Base-by-base conservation (phyloP, 2,797 vertebrate genomes). In the Malacoctenus gilli region DNA sequence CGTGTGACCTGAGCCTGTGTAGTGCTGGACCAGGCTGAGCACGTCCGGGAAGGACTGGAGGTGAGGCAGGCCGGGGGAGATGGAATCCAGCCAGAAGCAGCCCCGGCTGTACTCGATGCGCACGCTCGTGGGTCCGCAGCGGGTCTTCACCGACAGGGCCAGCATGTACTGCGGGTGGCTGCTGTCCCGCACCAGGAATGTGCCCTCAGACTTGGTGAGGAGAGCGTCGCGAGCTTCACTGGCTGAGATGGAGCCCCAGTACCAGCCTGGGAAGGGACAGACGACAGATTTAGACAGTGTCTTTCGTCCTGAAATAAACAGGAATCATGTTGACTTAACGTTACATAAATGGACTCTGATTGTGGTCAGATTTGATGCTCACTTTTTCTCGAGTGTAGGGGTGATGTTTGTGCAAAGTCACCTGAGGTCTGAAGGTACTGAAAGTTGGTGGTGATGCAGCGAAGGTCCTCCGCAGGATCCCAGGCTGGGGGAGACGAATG, bases 151-250 rank as follows among this genome's bases (percentile, higher is more conserved):
- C 0, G 97, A 99, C 52, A 99, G 90, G 0, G 95, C 95, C 82
- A 98, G 93, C 79, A 97, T 91, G 83, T 95, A 97, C 76, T 92
- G 94, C 54, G 95, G 95, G 53, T 98, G 96, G 37, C 94, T 96
- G 89, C 96, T 98, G 89, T 99, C 95, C 35, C 96, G 90, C 18
- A 98, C 90, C 22, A 98, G 91, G 87, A 99, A 99, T 0, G 95
- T 95, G 5, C 95, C 96, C 67, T 96, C 95, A 0, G 93, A 88
- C 82, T 91, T 92, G 70, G 91, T 92, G 23, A 94, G 91, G 47
- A 99, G 93, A 63, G 93, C 92, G 52, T 95, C 93, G 64, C 93
- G 93, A 61, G 95, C 95, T 70, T 98, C 93, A 0, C 91, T 92
- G 13, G 94, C 94, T 0, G 95, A 95, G 64, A 97, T 93, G 5